Conservation (phyloP, 2,888 invertebrate genomes). For the Carcina quercana region DNA sequence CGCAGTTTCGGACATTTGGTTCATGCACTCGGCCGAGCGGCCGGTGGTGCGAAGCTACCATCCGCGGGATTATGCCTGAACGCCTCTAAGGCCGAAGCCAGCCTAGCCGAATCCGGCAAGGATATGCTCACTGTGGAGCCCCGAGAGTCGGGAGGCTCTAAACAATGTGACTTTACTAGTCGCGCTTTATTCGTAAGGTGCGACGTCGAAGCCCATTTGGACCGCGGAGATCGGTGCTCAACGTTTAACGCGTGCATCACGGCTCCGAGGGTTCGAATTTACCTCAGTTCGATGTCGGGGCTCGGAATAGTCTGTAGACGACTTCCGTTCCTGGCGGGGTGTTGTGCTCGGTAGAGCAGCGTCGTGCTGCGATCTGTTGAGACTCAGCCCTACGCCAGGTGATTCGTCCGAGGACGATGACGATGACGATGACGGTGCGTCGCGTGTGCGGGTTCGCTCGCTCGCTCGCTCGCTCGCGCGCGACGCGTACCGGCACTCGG, state of each 20-base stretch:
- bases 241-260: slow-evolving; percentile 30
- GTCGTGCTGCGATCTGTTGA: slow-evolving; percentile 73
- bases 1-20: slow-evolving; percentile 76
- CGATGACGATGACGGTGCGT: background rate
- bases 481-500: background rate
- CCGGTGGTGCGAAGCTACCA: slow-evolving; percentile 79
- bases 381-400: slow-evolving; percentile 41
- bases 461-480: too few relatives aligned
- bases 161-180: slow-evolving; percentile 52
- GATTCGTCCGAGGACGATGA: slow-evolving; percentile 1
- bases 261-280: slow-evolving; percentile 28
- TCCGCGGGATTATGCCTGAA: slow-evolving; percentile 66
- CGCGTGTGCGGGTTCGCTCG: too few relatives aligned
- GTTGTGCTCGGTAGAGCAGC: slow-evolving; percentile 76
- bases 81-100: slow-evolving; percentile 77
- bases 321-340: slow-evolving; percentile 76
- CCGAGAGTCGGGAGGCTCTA: slow-evolving; percentile 60
- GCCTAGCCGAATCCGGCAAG: slow-evolving; percentile 69
- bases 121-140: slow-evolving; percentile 47
- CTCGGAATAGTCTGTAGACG: slow-evolving; percentile 77
- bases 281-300: slow-evolving; percentile 62
- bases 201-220: slow-evolving; percentile 48
- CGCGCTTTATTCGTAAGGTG: slow-evolving; percentile 36
- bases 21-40: slow-evolving; percentile 76
- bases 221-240: slow-evolving; percentile 38